Evolutionary conservation across 2,888 invertebrate genomes (phyloP), one percentile per base, ranked within the genome.

Genomic region (Fragum sueziense): DNA sequence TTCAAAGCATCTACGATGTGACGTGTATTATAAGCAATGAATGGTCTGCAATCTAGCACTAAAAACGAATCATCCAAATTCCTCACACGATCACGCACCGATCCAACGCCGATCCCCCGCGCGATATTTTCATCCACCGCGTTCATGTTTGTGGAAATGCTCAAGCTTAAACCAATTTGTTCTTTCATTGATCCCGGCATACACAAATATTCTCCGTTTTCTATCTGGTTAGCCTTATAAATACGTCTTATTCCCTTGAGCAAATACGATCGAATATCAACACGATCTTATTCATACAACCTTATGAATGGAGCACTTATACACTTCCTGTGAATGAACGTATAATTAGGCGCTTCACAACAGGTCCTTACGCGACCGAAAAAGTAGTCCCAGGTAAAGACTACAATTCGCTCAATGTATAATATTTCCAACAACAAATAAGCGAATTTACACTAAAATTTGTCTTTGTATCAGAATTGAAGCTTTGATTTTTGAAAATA

Each of bases 1-100:
- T 91, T 91, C 7, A 85, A 72, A 7, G 92, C 87, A 25, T 85
- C 75, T 11, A 79, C 62, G 1, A 92, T 88, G 67, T 90, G 91
- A 20, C 86, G 86, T 41, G 87, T 81, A 83, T 91, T 91, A 84
- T 81, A 92, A 20, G 88, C 85, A 9, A 73, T 73, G 25, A 73
- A 73, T 6, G 65, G 73, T 9, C 73, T 51, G 52, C 89, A 89
- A 82, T 92, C 92, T 25, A 91, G 78, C 29, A 92, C 69, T 25
- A 92, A 74, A 2, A 87, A 74, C n/a, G 75, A 41, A 54, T 79
- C 74, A 11, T 57, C 41, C 34, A 25, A 54, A 51, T 70, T 65
- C 52, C 79, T 52, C 1, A 86, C 25, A 54, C 71, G 68, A 20
- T 80, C 74, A 37, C 74, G 74, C 22, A 80, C 79, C 9, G 54